phyloP scores from a whole-genome alignment of 2,888 invertebrate genomes.

The Rambutsinella grinnellia region DNA sequence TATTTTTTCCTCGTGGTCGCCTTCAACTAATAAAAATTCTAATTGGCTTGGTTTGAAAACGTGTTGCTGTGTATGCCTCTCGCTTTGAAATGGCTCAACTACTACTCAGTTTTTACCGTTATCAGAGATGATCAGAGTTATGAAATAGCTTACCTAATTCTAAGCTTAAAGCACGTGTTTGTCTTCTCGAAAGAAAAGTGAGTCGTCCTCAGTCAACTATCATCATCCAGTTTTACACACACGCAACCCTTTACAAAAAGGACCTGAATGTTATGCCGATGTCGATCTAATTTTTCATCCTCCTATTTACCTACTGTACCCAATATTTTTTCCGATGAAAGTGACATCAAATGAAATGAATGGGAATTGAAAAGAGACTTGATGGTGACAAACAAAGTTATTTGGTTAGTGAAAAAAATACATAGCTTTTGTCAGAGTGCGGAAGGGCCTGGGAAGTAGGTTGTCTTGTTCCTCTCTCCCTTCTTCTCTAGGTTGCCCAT shows the following conservation, averaged over 20 bases:
- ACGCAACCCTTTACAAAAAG: background rate
- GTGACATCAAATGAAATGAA: too few species aligned
- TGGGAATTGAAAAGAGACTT: too few species aligned
- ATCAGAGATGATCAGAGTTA: too few species aligned
- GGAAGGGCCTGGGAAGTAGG: conserved; percentile 46
- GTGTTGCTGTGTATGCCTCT: background rate
- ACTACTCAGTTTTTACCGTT: conserved; percentile 7
- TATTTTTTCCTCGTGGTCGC: background rate
- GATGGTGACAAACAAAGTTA: too few species aligned
- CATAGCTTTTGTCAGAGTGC: conserved; percentile 26
- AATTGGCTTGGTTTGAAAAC: background rate
- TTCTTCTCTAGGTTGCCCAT: background rate
- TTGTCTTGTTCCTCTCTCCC: conserved; percentile 21
- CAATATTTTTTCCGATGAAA: background rate
- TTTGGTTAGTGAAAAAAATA: background rate
- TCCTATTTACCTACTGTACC: background rate
- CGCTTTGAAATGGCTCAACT: too few species aligned
- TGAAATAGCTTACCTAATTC: too few species aligned
- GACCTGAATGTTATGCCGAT: background rate
- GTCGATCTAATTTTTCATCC: background rate
- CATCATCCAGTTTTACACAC: background rate
- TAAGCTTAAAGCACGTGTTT: background rate
- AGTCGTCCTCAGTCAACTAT: too few species aligned
- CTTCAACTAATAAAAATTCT: background rate
- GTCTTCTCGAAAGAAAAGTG: too few species aligned